Base-by-base conservation (phyloP, 2,797 vertebrate genomes). In the Lophura swinhoii region DNA sequence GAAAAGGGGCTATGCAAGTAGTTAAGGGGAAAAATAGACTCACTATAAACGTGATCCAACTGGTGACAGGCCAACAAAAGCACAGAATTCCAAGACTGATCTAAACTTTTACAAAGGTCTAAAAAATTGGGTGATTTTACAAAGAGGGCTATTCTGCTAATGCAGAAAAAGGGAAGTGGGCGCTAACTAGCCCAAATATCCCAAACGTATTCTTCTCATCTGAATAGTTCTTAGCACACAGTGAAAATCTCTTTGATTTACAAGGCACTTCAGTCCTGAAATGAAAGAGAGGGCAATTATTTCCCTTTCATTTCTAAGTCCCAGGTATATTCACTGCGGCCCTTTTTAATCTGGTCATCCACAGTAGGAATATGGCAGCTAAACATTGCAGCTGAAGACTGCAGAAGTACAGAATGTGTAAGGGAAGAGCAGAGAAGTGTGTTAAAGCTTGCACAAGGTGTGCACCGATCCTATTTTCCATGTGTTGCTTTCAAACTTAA, bases 41-140 rank as follows among this genome's bases (percentile, higher is more conserved):
- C 28, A 74, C 77, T 86, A 23, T 66, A 88, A 88, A 87, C 1
- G 37, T 48, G 83, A 76, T 88, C 83, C 77, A 84, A 41, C 88
- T 93, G 77, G 78, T 96, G 92, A 88, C 88, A 94, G 87, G 89
- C 94, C 92, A 96, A 96, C 94, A 95, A 96, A 95, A 95, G 89
- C 91, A 77, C 24, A 77, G 55, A 81, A 86, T 84, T 94, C 62
- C 51, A 91, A 76, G 91, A 82, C n/a, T 72, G 87, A 79, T 79
- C 85, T 84, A 92, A 84, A 92, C 59, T 43, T 95, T 46, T 56
- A 96, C 44, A 78, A 87, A 92, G 60, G 43, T 71, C 68, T 73
- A 22, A 91, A 93, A 92, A 84, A 78, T 46, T 31, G 46, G 2
- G 76, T 70, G 76, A 70, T 93, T 35, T 84, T 81, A 96, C 95